These are phyloP conservation scores for Sternotherus odoratus DNA, from an alignment of 2,797 vertebrate genomes.

Conservation along the genomic window DNA sequence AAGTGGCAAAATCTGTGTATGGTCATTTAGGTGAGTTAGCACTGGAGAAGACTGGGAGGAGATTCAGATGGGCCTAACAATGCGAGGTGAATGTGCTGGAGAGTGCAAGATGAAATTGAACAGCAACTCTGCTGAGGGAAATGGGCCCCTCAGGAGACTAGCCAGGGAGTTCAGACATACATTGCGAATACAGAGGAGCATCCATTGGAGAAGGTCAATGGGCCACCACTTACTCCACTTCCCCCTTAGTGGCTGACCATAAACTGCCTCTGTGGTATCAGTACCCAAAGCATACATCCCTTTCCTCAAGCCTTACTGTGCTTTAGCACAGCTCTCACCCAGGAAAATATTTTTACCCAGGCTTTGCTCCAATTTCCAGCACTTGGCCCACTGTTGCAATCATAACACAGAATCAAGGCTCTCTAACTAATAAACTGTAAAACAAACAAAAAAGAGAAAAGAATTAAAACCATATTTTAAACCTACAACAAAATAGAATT, in stretches of 20 bases:
- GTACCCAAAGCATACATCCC: background rate
- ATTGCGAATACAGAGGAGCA: background rate
- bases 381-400: background rate
- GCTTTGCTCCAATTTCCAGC: background rate
- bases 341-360: background rate
- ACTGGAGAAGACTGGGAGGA: background rate
- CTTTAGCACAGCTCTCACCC: background rate
- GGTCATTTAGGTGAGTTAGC: background rate
- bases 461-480: slow-evolving; percentile 4
- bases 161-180: background rate
- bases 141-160: background rate
- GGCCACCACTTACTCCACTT: background rate
- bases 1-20: background rate
- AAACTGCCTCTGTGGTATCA: background rate
- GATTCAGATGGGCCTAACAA: background rate
- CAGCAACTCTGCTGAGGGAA: background rate
- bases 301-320: background rate
- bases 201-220: background rate
- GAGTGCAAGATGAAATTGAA: background rate
- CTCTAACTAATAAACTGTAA: background rate
- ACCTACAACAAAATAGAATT: background rate
- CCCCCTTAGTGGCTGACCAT: background rate
- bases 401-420: background rate
- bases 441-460: background rate
- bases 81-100: background rate